phyloP scores from a whole-genome alignment of 2,888 invertebrate genomes.

The Tipula unca region DNA sequence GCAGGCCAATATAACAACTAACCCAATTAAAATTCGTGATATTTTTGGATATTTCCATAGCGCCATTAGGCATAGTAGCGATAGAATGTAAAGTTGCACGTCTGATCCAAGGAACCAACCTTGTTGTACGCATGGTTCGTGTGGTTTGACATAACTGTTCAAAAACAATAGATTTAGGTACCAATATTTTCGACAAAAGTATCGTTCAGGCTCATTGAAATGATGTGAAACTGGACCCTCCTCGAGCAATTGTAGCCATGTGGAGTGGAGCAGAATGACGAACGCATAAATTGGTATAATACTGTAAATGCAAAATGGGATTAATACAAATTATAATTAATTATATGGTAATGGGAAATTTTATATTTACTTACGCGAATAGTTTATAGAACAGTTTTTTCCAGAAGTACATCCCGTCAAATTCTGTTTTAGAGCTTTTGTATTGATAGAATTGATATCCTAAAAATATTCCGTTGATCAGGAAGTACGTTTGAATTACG shows the following conservation, averaged over 20 bases:
- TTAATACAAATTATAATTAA: background rate
- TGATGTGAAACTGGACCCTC: slow-evolving; percentile 42
- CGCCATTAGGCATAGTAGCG: slow-evolving; percentile 38
- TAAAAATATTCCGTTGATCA: background rate
- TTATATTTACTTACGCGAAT: background rate
- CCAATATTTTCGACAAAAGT: slow-evolving; percentile 43
- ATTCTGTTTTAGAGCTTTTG: background rate
- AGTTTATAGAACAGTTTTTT: background rate
- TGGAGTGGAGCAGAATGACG: slow-evolving; percentile 38
- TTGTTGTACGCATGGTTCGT: slow-evolving; percentile 30
- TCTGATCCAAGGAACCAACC: slow-evolving; percentile 46
- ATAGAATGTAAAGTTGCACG: slow-evolving; percentile 43
- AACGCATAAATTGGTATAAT: slow-evolving; percentile 42
- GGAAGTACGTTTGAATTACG: background rate
- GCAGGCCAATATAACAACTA: background rate
- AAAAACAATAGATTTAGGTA: slow-evolving; percentile 44
- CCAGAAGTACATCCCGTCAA: background rate
- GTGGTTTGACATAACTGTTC: slow-evolving; percentile 42
- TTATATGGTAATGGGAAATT: background rate
- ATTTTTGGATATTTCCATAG: slow-evolving; percentile 20
- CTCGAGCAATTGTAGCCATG: slow-evolving; percentile 38
- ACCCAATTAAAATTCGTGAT: background rate
- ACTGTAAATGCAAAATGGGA: slow-evolving; percentile 31
- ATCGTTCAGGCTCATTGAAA: slow-evolving; percentile 37
- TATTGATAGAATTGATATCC: slow-evolving; percentile 8